Evolutionary conservation across 2,888 invertebrate species (phyloP).

Genomic region (Apoderus coryli): DNA sequence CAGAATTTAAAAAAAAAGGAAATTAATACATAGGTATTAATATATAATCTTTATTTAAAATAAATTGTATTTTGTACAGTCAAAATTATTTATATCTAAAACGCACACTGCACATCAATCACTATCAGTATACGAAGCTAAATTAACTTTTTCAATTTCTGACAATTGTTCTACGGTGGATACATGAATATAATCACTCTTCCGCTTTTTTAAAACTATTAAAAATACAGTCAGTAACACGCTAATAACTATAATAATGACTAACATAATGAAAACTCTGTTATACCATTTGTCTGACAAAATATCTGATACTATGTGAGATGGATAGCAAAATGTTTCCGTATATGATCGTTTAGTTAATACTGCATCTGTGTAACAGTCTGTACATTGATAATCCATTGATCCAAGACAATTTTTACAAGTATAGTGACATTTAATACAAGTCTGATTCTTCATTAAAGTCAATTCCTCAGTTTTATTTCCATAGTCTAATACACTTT

Average conservation of each 20-base stretch:
- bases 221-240: constrained; percentile 14
- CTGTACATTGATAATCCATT: constrained; percentile 50
- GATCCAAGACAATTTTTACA: constrained; percentile 56
- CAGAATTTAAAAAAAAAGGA: too few relatives aligned
- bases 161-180: constrained; percentile 21
- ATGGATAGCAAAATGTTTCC: constrained; percentile 30
- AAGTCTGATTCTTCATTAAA: constrained; percentile 27
- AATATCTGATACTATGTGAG: constrained; percentile 18
- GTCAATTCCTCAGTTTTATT: constrained; percentile 17
- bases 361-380: constrained; percentile 51
- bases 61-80: too few relatives aligned
- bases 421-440: constrained; percentile 59
- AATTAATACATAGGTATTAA: too few relatives aligned
- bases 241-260: constrained; percentile 18
- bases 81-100: too few relatives aligned
- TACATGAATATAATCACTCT: constrained; percentile 6
- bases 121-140: constrained; percentile 23
- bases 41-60: too few relatives aligned
- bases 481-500: constrained; percentile 20
- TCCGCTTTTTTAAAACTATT: constrained; percentile 8
- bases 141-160: constrained; percentile 24
- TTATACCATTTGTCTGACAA: constrained; percentile 26
- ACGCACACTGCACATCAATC: too few relatives aligned
- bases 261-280: constrained; percentile 21
- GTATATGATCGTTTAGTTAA: constrained; percentile 32